A percentile compares a stretch with the other conserved stretches of the same genome.
These are phyloP conservation scores for Agriopis marginaria DNA, from an alignment of 2,888 invertebrate genomes.

Conservation along the genomic window DNA sequence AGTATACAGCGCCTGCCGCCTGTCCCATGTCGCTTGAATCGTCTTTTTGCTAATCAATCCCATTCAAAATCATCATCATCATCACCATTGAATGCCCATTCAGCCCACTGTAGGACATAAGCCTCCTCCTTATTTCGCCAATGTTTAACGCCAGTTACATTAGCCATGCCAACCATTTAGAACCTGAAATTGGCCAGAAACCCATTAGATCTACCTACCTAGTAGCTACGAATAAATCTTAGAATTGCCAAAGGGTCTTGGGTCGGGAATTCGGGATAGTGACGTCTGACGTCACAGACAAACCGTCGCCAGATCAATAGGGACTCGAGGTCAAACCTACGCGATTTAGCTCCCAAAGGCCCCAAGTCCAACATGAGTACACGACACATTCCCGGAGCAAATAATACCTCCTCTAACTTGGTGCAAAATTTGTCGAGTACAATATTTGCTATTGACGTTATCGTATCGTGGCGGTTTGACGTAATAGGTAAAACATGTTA, in stretches of 20 bases:
- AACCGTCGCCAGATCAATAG: constrained; percentile 80
- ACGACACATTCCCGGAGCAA: constrained; percentile 49
- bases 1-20: no score
- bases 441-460: neutral
- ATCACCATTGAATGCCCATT: no score
- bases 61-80: no score
- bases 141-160: neutral
- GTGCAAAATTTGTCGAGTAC: neutral
- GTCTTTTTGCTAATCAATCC: neutral
- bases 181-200: neutral
- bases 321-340: constrained; percentile 78
- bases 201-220: neutral
- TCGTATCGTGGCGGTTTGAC: neutral
- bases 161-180: neutral
- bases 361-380: constrained; percentile 39
- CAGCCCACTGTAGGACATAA: no score
- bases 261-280: constrained; percentile 51
- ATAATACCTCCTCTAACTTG: neutral
- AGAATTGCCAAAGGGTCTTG: constrained; percentile 54
- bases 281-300: constrained; percentile 75
- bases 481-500: neutral
- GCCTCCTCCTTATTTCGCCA: no score
- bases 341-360: constrained; percentile 43
- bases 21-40: neutral
- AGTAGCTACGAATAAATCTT: constrained; percentile 7